Conservation (phyloP, 2,113 vertebrate genomes). For the Platanista minor region DNA sequence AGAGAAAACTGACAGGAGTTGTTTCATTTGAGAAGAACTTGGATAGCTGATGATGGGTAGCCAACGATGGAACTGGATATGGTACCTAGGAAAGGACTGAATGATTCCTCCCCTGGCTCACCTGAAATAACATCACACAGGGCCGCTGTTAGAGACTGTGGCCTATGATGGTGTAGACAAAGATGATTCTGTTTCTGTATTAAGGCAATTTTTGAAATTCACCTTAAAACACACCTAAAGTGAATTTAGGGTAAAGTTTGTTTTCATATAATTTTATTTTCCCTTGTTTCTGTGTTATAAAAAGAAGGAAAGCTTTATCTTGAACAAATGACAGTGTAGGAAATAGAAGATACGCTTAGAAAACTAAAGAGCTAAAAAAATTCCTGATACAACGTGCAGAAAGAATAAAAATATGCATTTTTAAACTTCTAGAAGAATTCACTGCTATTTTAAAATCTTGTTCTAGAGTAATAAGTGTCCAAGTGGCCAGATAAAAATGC, state of each 20-base stretch:
- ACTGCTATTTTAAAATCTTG: background rate
- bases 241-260: background rate
- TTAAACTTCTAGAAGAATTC: background rate
- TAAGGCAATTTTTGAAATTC: background rate
- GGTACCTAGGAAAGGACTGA: background rate
- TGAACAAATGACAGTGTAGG: background rate
- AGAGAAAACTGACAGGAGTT: background rate
- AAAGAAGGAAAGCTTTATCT: background rate
- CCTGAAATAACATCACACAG: background rate
- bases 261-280: background rate
- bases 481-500: background rate
- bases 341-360: background rate
- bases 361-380: background rate
- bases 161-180: background rate
- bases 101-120: background rate
- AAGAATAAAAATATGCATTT: background rate
- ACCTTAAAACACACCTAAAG: background rate
- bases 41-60: background rate
- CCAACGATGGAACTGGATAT: background rate
- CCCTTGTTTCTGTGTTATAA: background rate
- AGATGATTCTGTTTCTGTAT: background rate
- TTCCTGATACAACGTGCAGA: background rate
- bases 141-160: background rate
- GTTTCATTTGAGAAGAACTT: background rate
- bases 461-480: slow-evolving; percentile 17